Conservation (phyloP, 2,113 vertebrate species). For the Nyctibius bracteatus region DNA sequence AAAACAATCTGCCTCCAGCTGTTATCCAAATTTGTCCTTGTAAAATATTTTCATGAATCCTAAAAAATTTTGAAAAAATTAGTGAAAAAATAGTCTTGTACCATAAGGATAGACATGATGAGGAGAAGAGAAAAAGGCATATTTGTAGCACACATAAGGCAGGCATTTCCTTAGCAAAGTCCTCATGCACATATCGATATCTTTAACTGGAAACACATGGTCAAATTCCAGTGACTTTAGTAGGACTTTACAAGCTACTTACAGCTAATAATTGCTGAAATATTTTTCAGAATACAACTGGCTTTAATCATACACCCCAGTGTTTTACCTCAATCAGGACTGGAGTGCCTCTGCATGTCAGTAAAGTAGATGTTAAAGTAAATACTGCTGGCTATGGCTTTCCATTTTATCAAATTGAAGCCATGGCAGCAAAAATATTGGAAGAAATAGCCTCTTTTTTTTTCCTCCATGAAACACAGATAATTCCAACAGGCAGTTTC, state of each 20-base stretch:
- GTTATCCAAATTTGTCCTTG: conserved; percentile 39
- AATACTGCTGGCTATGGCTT: background rate
- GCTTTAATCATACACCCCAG: background rate
- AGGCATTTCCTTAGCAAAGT: background rate
- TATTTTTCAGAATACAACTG: background rate
- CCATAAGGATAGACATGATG: background rate
- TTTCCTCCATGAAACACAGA: background rate
- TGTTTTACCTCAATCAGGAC: background rate
- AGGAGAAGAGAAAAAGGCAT: background rate
- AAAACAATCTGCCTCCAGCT: conserved; percentile 57
- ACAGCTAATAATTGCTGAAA: background rate
- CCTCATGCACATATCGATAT: background rate
- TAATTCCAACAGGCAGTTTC: background rate
- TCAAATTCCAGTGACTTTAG: background rate
- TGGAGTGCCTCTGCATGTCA: background rate
- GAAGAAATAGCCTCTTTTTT: background rate
- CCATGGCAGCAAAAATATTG: background rate
- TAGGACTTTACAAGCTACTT: background rate
- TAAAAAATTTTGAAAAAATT: background rate
- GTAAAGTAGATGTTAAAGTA: background rate
- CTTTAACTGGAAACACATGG: background rate
- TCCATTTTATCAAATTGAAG: background rate
- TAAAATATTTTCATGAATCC: background rate
- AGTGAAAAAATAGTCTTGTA: background rate
- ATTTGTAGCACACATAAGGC: background rate